phyloP scores from a whole-genome alignment of 1,140 invertebrate species.

The Coelopa frigida region DNA sequence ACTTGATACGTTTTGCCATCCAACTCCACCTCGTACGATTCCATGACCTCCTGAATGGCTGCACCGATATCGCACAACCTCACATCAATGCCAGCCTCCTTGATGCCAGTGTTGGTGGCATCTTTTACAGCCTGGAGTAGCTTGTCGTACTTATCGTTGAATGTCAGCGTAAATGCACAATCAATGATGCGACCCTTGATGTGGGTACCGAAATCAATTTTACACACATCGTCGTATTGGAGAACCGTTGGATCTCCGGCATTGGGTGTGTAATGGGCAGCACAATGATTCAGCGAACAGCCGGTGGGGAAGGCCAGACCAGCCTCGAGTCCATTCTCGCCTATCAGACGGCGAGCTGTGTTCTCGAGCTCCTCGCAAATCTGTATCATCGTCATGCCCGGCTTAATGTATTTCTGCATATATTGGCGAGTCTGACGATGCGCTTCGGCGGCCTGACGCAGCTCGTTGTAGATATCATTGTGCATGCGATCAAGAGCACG shows the following conservation, averaged over 20 bases:
- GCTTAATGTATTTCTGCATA: constrained; percentile 87
- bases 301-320: constrained; percentile 98
- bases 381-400: constrained; percentile 98
- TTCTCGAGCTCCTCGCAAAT: constrained; percentile 96
- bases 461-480: constrained; percentile 90
- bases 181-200: constrained; percentile 98
- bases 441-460: constrained; percentile 92
- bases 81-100: constrained; percentile 92
- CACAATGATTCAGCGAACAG: constrained; percentile 96
- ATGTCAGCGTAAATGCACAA: constrained; percentile 96
- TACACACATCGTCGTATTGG: constrained; percentile 94
- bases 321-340: constrained; percentile 91
- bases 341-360: constrained; percentile 84
- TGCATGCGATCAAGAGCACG: constrained; percentile 70
- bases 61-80: constrained; percentile 95
- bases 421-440: constrained; percentile 92
- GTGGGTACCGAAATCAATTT: constrained; percentile 99
- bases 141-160: constrained; percentile 95
- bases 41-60: constrained; percentile 99
- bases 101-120: constrained; percentile 96
- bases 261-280: constrained; percentile 99
- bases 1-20: constrained; percentile 96
- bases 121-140: constrained; percentile 93
- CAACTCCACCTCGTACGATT: constrained; percentile 96
- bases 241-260: constrained; percentile 94